Conservation (phyloP, 2,113 vertebrate species). For the Fregata magnificens region DNA sequence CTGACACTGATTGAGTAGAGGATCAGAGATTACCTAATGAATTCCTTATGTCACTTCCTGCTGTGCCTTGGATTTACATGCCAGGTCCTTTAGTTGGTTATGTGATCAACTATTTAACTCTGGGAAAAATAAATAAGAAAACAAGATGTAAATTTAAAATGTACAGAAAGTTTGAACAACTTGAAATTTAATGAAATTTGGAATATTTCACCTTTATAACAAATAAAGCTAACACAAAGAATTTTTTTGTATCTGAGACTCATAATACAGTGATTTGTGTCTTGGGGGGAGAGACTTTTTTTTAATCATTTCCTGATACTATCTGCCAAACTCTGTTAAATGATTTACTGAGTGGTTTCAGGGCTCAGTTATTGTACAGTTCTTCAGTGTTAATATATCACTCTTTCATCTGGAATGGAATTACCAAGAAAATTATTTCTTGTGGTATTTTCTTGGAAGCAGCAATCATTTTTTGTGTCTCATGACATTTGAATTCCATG, state of each 20-base stretch:
- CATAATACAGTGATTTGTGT: not conserved
- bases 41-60: not conserved
- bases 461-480: not conserved
- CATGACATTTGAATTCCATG: not conserved
- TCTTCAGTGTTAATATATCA: conserved; percentile 7
- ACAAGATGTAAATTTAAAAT: not conserved
- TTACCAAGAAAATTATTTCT: not conserved
- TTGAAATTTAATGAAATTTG: not conserved
- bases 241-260: not conserved
- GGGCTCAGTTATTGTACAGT: not conserved
- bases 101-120: not conserved
- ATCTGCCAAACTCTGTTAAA: conserved; percentile 1
- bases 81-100: not conserved
- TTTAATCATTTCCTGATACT: not conserved
- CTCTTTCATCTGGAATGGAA: not conserved
- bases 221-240: not conserved
- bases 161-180: not conserved
- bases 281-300: not conserved
- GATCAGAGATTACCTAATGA: not conserved
- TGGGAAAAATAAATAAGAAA: not conserved
- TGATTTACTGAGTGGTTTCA: conserved; percentile 11
- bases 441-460: conserved; percentile 1
- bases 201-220: not conserved
- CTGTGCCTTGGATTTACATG: not conserved
- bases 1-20: not conserved